Percentiles rank a stretch among this genome's conserved stretches.
Conservation (phyloP, 2,113 vertebrate genomes). For the Tragelaphus scriptus region DNA sequence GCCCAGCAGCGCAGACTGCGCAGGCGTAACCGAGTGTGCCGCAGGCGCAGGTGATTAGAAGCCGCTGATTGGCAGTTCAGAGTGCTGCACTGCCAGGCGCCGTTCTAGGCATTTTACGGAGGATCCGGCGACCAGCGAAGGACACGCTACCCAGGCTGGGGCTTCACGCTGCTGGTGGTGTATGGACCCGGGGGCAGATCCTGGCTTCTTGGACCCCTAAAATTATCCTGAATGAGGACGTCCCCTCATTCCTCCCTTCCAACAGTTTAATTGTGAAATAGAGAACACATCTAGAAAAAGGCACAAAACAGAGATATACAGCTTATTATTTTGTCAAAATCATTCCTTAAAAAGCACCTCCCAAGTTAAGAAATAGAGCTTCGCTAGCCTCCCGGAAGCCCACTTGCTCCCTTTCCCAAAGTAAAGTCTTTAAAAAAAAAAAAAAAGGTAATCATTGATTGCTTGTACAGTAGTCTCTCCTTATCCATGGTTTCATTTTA, state of each 20-base stretch:
- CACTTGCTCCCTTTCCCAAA: not conserved
- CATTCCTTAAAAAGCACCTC: not conserved
- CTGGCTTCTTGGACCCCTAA: not conserved
- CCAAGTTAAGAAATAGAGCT: not conserved
- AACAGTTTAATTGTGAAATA: not conserved
- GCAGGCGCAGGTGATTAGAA: not conserved
- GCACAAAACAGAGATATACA: not conserved
- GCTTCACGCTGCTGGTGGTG: not conserved
- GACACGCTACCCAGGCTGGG: too few species aligned
- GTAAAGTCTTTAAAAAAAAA: not conserved
- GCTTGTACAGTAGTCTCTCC: not conserved
- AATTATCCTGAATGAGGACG: not conserved
- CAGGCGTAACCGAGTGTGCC: not conserved
- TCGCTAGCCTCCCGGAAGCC: not conserved
- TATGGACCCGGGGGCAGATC: not conserved
- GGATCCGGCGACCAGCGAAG: too few species aligned
- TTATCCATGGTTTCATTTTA: not conserved
- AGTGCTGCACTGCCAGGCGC: accelerated
- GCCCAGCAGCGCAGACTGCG: not conserved
- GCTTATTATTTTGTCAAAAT: not conserved
- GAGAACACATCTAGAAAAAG: not conserved
- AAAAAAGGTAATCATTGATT: too few species aligned
- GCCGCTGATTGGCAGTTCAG: not conserved
- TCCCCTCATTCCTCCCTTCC: not conserved
- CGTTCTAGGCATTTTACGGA: accelerated